Evolutionary conservation across 2,888 invertebrate genomes (phyloP), one percentile per base, ranked within the genome.

Genomic region (Liodrosophila aerea): DNA sequence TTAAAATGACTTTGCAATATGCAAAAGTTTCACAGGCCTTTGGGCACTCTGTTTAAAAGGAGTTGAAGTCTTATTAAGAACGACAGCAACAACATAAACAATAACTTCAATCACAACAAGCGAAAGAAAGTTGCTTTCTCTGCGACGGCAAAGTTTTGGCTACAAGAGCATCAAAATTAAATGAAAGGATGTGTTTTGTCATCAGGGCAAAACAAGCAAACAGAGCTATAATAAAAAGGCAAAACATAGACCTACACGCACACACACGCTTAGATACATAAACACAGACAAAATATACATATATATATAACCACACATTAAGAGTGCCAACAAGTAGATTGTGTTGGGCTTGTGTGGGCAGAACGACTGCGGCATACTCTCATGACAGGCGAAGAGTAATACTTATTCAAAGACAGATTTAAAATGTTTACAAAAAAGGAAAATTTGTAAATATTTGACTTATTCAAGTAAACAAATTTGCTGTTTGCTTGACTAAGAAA

Each of bases 1-100:
- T 34, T 61, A 64, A 52, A 69, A 72, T 69, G 61, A 56, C 60
- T 68, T 73, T 63, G 45, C 56, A 18, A 59, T 49, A 44, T 31
- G 12, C 22, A 11, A 37, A 62, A 54, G 31, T 56, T 53, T 12
- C 36, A 12, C 7, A 7, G 40, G 12, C 56, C 56, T 27, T 12
- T 13, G 33, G 59, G 59, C 59, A 71, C 54, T 66, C 61, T 47
- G 44, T 53, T 56, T 16, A 36, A 49, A 58, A 53, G 63, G 59
- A 45, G 36, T 59, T 37, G n/a, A n/a, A n/a, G n/a, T n/a, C 5
- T 16, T 36, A 51, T 22, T 43, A 36, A 49, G 12, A 36, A 40
- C 52, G 46, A 75, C 8, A 16, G 22, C 11, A 33, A 12, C 11
- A 22, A 34, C 4, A 12, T 3, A 3, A n/a, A 30, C 9, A 30